Conservation (phyloP, 1,140 invertebrate species). For the Zaprionus nigranus region DNA sequence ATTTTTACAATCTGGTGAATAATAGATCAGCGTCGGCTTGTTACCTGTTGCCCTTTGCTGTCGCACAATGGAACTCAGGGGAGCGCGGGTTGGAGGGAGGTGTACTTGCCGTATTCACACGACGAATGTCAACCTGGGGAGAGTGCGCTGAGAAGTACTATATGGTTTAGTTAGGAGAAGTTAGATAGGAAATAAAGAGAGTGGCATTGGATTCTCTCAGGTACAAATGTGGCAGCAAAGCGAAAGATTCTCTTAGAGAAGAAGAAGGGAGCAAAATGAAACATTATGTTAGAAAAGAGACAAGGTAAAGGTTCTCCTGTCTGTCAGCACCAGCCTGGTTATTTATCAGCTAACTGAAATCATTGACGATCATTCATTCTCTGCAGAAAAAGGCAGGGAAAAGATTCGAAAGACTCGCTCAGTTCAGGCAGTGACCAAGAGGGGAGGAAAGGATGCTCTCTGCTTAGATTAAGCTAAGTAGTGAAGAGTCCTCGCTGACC, state of each 20-base stretch:
- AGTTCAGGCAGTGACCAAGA: too few relatives aligned
- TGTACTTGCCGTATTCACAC: constrained; percentile 12
- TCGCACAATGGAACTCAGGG: constrained; percentile 5
- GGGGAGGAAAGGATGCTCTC: too few relatives aligned
- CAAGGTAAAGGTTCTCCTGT: too few relatives aligned
- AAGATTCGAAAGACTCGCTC: background rate
- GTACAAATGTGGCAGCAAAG: background rate
- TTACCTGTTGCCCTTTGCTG: constrained; percentile 37
- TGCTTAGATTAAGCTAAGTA: background rate
- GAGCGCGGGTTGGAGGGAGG: background rate
- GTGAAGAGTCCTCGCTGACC: background rate
- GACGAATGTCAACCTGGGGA: background rate
- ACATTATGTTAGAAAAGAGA: too few relatives aligned
- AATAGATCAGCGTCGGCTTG: constrained; percentile 76
- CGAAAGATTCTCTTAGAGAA: background rate
- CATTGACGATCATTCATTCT: too few relatives aligned
- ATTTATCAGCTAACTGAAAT: too few relatives aligned
- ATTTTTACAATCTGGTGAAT: constrained; percentile 82
- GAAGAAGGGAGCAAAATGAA: too few relatives aligned
- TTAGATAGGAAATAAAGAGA: background rate
- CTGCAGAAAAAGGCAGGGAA: too few relatives aligned
- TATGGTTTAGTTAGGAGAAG: background rate
- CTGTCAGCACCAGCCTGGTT: too few relatives aligned
- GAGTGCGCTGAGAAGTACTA: background rate
- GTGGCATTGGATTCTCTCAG: background rate